Base-by-base conservation (phyloP, 2,888 invertebrate species). In the Tipula confusa region DNA sequence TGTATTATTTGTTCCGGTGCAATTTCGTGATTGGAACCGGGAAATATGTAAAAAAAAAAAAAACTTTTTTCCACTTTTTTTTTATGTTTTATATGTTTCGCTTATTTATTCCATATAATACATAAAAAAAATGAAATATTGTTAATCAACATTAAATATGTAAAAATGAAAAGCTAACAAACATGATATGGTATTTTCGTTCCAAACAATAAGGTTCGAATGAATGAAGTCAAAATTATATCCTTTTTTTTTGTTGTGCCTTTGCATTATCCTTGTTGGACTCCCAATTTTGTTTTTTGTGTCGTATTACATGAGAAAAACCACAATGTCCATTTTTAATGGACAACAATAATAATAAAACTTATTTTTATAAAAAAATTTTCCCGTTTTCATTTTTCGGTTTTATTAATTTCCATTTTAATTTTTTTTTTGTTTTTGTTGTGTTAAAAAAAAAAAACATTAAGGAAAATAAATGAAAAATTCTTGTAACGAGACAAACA, bases 21-120 rank as follows among this genome's bases (percentile, higher is more conserved):
- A 80, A 80, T 80, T 80, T 80, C 80, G 80, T 80, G 80, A 80
- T 80, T 80, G 80, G 80, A 80, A 80, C 80, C 80, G 80, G 80
- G 80, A 80, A 80, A 80, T 29, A 80, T n/a, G 24, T 64, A 64
- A 64, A n/a, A n/a, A n/a, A n/a, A n/a, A n/a, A n/a, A n/a, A n/a
- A n/a, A n/a, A n/a, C n/a, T n/a, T n/a, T n/a, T n/a, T n/a, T n/a
- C n/a, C n/a, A 64, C 24, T 64, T 64, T 64, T 64, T 64, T 18
- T 64, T 64, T 18, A 24, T 43, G 5, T 4, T 43, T 64, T 64
- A 24, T 18, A 24, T 43, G 5, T 4, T 43, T 64, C 24, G 24
- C 24, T 64, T 64, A 24, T 64, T 64, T 64, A 64, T 64, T 64
- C 24, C 64, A 64, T 64, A 64, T n/a, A n/a, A n/a, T n/a, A n/a